Evolutionary conservation across 2,797 vertebrate species (phyloP).

Genomic region (Petrocephalus sullivani): DNA sequence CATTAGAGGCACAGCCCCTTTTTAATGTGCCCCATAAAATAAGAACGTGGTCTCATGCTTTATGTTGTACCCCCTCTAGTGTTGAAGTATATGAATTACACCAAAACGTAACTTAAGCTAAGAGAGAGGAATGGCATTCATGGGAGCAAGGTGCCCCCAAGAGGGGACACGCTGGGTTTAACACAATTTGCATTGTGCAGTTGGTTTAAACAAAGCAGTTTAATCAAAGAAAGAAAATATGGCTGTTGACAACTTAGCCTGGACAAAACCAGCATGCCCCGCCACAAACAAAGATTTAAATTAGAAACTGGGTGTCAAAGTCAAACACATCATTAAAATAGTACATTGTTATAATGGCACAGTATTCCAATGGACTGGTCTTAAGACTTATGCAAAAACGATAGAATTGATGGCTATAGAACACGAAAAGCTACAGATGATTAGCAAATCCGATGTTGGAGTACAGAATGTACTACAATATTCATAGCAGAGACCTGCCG

Average conservation of each 20-base stretch:
- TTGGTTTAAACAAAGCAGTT: background rate
- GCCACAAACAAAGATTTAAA: constrained; percentile 1
- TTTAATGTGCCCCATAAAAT: background rate
- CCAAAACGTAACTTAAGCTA: background rate
- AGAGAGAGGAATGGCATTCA: background rate
- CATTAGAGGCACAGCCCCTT: background rate
- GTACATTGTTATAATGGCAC: background rate
- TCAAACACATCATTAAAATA: constrained; percentile 1
- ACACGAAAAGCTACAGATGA: background rate
- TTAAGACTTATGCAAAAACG: background rate
- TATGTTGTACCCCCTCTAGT: background rate
- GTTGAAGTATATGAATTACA: background rate
- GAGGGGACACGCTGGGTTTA: background rate
- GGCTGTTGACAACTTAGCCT: background rate
- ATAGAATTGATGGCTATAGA: background rate
- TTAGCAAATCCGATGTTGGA: background rate
- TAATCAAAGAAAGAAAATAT: background rate
- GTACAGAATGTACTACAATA: background rate
- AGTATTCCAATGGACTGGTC: background rate
- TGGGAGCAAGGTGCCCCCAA: background rate
- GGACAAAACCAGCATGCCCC: background rate
- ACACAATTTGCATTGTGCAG: background rate
- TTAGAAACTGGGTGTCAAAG: background rate
- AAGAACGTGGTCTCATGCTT: background rate
- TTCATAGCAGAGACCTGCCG: background rate